phyloP scores from a whole-genome alignment of 2,797 vertebrate genomes.

The Danio jaintianensis region DNA sequence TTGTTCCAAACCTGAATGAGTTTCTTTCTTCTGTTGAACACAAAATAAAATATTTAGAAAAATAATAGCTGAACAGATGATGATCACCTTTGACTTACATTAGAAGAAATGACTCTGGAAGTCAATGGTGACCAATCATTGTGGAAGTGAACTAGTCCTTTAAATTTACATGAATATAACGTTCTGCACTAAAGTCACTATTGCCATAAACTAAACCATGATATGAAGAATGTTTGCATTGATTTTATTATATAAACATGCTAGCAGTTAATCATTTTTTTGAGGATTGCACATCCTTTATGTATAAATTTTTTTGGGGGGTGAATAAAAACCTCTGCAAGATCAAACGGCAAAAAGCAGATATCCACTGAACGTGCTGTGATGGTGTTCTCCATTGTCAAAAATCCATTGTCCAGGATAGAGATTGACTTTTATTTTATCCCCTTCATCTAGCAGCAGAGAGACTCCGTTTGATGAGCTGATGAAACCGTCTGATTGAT shows the following conservation, averaged over 20 bases:
- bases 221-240: not conserved
- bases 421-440: not conserved
- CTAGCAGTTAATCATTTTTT: not conserved
- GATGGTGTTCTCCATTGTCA: constrained; percentile 43
- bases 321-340: not conserved
- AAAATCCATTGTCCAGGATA: constrained; percentile 36
- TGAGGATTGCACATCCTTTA: not conserved
- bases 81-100: no score
- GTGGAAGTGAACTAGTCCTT: no score
- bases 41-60: no score
- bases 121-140: no score
- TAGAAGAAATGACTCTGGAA: no score
- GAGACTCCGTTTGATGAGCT: constrained; percentile 43
- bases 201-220: not conserved
- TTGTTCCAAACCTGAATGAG: no score
- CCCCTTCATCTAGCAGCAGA: constrained; percentile 34
- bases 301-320: not conserved
- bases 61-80: no score
- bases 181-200: not conserved
- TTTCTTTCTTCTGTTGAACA: no score
- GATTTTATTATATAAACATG: not conserved
- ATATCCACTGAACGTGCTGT: constrained; percentile 50
- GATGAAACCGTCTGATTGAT: constrained; percentile 1
- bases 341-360: constrained; percentile 42
- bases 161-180: not conserved